A percentile compares a stretch with the other conserved stretches of the same genome.
Evolutionary conservation across 2,113 vertebrate species (phyloP).

Genomic region (Eulemur rufifrons): DNA sequence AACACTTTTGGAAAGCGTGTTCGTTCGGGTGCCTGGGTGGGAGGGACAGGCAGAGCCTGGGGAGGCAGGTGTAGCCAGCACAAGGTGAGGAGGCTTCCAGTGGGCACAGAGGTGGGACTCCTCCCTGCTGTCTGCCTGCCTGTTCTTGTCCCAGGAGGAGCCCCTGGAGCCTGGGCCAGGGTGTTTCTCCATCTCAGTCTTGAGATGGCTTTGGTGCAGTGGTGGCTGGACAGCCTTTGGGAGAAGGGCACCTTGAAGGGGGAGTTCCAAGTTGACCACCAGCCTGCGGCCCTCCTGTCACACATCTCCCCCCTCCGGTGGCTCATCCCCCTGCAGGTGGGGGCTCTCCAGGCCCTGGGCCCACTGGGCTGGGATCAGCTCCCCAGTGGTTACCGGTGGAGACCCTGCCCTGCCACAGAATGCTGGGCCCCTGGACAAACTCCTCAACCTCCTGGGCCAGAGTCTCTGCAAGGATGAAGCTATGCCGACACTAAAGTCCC

Average conservation of each 20-base stretch:
- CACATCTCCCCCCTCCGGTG: background rate
- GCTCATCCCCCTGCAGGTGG: too few species aligned
- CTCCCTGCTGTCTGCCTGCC: background rate
- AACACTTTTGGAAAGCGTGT: background rate
- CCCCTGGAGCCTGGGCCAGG: background rate
- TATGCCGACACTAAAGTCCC: background rate
- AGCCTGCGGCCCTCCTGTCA: accelerated
- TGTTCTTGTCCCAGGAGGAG: background rate
- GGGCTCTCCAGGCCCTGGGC: accelerated
- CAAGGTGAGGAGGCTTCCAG: background rate
- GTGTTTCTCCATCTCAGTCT: background rate
- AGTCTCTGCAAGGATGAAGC: background rate
- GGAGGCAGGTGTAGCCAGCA: background rate
- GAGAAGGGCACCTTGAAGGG: background rate
- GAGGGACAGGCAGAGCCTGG: background rate
- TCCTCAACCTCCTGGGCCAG: background rate
- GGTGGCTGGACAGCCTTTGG: background rate
- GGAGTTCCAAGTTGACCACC: background rate
- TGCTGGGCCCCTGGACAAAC: background rate
- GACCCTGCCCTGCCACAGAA: background rate
- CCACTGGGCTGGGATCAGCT: too few species aligned
- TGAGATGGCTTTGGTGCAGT: background rate
- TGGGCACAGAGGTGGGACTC: background rate
- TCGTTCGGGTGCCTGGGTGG: background rate
- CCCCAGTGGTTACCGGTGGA: background rate